Base-by-base conservation (phyloP, 2,113 vertebrate genomes). In the Suncus etruscus region DNA sequence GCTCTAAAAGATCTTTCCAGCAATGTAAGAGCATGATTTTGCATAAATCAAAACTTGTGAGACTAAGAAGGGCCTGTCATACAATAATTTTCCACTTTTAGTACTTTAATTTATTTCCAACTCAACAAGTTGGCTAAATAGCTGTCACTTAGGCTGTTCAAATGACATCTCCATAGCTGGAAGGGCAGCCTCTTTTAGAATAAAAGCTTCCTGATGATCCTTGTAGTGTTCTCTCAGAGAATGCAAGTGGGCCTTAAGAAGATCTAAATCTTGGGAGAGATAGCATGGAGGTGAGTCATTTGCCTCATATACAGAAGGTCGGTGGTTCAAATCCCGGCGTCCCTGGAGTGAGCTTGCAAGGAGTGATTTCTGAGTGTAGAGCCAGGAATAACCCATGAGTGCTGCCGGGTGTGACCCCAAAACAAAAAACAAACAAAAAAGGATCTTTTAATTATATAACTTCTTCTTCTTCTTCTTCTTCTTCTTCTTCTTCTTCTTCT, bases 161-260 rank as follows among this genome's bases (percentile, higher is more conserved):
- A 32, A n/a, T 82, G 65, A n/a, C 61, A 22, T 48, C 15, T 16
- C 27, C 22, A 5, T 77, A 1, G 16, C 9, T 39, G n/a, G 22
- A 39, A 61, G 20, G 45, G 85, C 29, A 47, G 80, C 54, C 32
- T 9, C 66, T 83, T 82, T 45, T 68, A 73, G 45, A 68, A 90
- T 3, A 24, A 73, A 22, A 8, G 20, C 70, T 77, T 87, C 51
- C 45, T 90, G 29, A 86, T 65, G 58, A 63, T 70, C 58, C 29
- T 61, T 82, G 31, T 72, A 51, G 61, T 92, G 93, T 90, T 79
- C 18, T 82, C 51, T 45, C 70, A 86, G 75, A 66, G 58, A 81
- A 85, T 73, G 51, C 48, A 54, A 75, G 29, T 61, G 72, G 83
- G 80, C 5, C 58, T 87, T 32, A 54, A 73, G 39, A 86, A 58